phyloP scores from a whole-genome alignment of 2,888 invertebrate species.

The Campoplex capitator region DNA sequence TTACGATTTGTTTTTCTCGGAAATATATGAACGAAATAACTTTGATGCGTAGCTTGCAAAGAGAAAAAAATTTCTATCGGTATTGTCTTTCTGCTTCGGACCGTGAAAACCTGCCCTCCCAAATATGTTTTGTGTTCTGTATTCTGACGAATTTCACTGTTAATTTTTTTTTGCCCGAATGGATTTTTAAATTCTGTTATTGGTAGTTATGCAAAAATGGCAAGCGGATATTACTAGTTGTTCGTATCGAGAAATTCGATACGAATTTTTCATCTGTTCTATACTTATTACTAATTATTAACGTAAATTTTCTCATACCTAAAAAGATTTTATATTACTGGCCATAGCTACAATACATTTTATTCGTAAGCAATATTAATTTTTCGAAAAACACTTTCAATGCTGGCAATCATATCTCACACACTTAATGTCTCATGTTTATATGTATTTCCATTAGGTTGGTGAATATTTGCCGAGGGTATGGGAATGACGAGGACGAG shows the following conservation, averaged over 20 bases:
- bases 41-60: background rate
- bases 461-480: constrained; percentile 71
- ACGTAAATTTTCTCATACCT: constrained; percentile 74
- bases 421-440: constrained; percentile 77
- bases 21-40: background rate
- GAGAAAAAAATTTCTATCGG: background rate
- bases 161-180: background rate
- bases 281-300: constrained; percentile 1
- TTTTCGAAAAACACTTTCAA: background rate
- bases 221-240: no score
- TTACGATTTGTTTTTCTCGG: background rate
- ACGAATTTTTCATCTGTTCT: background rate
- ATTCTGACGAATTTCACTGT: background rate
- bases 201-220: no score
- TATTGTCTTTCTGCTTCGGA: background rate
- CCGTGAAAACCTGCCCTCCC: background rate
- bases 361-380: no score
- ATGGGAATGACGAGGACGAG: constrained; percentile 16
- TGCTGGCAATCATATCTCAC: constrained; percentile 48
- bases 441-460: constrained; percentile 78
- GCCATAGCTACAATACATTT: no score
- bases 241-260: no score
- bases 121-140: background rate
- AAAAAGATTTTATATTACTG: background rate
- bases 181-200: background rate